Evolutionary conservation across 2,888 invertebrate species (phyloP).

Genomic region (Eulithis prunata): DNA sequence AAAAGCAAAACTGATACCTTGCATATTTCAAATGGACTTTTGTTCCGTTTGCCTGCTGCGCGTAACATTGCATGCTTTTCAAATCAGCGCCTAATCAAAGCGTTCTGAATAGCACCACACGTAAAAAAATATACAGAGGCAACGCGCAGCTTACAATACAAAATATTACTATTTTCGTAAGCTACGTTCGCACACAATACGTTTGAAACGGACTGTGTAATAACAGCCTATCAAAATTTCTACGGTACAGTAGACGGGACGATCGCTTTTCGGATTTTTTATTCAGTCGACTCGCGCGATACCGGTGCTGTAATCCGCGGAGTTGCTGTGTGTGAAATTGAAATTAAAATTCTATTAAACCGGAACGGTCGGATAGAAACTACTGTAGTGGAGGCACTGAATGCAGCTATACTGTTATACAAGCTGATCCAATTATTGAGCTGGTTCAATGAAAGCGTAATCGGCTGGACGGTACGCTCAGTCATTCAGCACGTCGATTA

Average conservation of each 20-base stretch:
- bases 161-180: constrained; percentile 59
- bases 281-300: constrained; percentile 55
- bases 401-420: constrained; percentile 42
- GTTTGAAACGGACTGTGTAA: constrained; percentile 78
- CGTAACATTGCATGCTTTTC: constrained; percentile 27
- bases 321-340: constrained; percentile 76
- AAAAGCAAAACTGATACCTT: background rate
- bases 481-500: constrained; percentile 36
- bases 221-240: constrained; percentile 77
- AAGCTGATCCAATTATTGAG: constrained; percentile 32
- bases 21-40: constrained; percentile 3
- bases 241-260: constrained; percentile 70
- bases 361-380: constrained; percentile 51
- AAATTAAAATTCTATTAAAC: constrained; percentile 80
- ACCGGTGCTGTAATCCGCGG: constrained; percentile 67
- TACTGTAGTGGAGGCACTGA: constrained; percentile 1
- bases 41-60: constrained; percentile 10
- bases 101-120: constrained; percentile 33
- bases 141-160: constrained; percentile 48
- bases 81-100: constrained; percentile 47
- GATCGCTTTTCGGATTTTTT: constrained; percentile 63
- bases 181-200: constrained; percentile 67
- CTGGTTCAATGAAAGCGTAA: constrained; percentile 41
- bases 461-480: constrained; percentile 35
- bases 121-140: constrained; percentile 45